These are phyloP conservation scores for Zaprionus capensis DNA, from an alignment of 1,140 invertebrate genomes.

Conservation along the genomic window DNA sequence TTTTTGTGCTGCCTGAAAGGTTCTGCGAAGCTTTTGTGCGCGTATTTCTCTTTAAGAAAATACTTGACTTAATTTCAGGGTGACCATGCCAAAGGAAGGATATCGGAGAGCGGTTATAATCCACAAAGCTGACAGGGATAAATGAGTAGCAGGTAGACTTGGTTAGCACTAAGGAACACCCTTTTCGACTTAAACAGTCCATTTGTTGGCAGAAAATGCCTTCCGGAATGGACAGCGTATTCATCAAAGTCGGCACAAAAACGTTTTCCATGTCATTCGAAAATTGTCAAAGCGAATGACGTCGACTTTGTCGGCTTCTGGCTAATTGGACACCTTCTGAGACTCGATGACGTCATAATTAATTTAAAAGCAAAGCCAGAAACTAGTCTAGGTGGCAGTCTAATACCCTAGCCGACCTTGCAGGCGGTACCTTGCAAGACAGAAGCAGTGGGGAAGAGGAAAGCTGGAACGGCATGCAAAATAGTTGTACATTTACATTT, in stretches of 20 bases:
- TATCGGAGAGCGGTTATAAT: background rate
- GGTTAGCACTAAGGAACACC: background rate
- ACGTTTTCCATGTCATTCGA: constrained; percentile 42
- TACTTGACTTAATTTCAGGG: constrained; percentile 1
- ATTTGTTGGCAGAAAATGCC: background rate
- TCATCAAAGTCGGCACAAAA: constrained; percentile 41
- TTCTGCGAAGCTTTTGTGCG: background rate
- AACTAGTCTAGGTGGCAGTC: background rate
- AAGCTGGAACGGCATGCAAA: background rate
- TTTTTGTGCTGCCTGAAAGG: background rate
- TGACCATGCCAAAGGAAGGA: constrained; percentile 1
- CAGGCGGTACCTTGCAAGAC: background rate
- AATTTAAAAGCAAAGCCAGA: constrained; percentile 42
- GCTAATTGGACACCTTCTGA: constrained; percentile 39
- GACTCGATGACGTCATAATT: constrained; percentile 43
- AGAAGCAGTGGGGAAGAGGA: background rate
- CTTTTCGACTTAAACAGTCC: background rate
- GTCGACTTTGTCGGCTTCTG: constrained; percentile 13
- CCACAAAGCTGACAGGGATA: background rate
- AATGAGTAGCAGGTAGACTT: background rate
- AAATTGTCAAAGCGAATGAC: constrained; percentile 42
- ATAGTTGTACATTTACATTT: background rate
- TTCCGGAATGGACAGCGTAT: constrained; percentile 17
- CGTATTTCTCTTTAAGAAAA: background rate
- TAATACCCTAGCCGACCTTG: constrained; percentile 1